Evolutionary conservation across 2,113 vertebrate genomes (phyloP).

Genomic region (Odocoileus hemionus): DNA sequence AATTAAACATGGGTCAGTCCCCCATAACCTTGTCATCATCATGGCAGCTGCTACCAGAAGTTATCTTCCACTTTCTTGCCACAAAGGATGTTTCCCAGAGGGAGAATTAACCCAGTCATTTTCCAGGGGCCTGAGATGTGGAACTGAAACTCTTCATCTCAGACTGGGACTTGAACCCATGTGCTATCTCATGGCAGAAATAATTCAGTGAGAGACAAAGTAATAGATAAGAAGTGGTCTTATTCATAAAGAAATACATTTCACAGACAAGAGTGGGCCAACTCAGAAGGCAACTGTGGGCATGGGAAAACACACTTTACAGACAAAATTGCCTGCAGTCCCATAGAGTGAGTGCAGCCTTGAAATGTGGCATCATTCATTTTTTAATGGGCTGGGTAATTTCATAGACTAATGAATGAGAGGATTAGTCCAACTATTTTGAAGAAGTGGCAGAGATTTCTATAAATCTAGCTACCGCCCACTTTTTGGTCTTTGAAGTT

Average conservation of each 20-base stretch:
- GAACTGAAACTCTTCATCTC: background rate
- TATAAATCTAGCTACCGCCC: background rate
- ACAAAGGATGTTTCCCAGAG: background rate
- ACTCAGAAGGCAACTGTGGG: background rate
- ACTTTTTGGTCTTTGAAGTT: background rate
- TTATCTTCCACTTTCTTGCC: background rate
- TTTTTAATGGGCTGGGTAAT: background rate
- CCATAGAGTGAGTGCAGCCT: background rate
- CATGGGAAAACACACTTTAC: background rate
- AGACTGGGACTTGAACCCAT: background rate
- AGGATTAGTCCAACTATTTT: background rate
- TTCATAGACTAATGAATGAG: background rate
- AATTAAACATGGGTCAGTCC: fast-evolving
- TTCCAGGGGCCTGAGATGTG: background rate
- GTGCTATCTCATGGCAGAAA: background rate
- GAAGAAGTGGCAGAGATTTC: background rate
- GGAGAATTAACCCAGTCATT: background rate
- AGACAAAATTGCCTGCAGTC: background rate
- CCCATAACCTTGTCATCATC: fast-evolving
- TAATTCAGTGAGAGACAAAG: background rate
- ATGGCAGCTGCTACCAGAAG: background rate
- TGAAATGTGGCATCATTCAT: background rate
- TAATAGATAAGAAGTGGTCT: background rate
- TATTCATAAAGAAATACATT: background rate
- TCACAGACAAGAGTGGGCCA: background rate